phyloP scores from a whole-genome alignment of 2,888 invertebrate genomes.

The Noctua comes region DNA sequence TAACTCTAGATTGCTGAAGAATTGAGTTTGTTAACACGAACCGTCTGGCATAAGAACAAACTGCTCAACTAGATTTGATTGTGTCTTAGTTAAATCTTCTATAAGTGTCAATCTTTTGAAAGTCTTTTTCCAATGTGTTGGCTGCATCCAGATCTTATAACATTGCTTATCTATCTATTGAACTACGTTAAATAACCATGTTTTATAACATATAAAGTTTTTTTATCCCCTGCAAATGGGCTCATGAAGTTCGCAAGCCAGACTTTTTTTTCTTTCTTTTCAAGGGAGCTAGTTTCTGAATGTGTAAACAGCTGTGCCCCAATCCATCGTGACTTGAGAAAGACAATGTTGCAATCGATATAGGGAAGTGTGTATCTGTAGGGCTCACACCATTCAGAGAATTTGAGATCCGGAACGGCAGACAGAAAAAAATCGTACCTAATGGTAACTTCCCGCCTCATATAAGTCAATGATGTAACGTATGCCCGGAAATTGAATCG shows the following conservation, averaged over 20 bases:
- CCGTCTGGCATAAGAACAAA: not conserved
- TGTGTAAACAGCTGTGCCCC: constrained; percentile 3
- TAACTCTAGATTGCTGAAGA: not conserved
- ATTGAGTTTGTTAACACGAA: not conserved
- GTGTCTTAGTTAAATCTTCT: not conserved
- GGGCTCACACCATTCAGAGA: constrained; percentile 2
- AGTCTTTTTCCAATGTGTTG: not conserved
- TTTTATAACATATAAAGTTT: not conserved
- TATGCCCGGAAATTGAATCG: constrained; percentile 54
- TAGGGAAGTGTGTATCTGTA: not conserved
- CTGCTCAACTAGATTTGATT: not conserved
- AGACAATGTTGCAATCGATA: not conserved
- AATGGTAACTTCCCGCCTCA: constrained; percentile 31
- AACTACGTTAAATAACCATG: not conserved
- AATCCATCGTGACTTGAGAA: constrained; percentile 10
- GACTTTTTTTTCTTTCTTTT: not conserved
- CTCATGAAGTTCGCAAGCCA: not conserved
- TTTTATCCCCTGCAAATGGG: not conserved
- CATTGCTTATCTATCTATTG: not conserved
- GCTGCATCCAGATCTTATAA: not conserved
- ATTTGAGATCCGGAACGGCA: constrained; percentile 24
- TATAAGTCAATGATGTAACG: constrained; percentile 46
- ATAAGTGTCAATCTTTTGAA: not conserved
- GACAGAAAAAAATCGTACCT: constrained; percentile 16
- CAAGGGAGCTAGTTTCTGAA: not conserved